Evolutionary conservation across 2,888 invertebrate species (phyloP).

Genomic region (Xylocampa areola): DNA sequence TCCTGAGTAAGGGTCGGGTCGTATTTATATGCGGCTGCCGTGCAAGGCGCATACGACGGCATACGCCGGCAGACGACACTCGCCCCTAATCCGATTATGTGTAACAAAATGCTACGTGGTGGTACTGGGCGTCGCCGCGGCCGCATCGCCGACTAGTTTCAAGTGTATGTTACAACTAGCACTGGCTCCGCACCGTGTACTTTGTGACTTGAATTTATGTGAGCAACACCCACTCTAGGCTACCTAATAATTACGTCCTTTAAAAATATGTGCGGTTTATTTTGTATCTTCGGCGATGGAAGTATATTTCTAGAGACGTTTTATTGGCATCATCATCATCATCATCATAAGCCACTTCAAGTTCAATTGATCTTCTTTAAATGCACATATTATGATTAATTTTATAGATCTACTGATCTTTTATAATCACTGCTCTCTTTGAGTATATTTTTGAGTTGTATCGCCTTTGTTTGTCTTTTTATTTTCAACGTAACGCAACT

Average conservation of each 20-base stretch:
- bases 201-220: constrained; percentile 62
- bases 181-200: constrained; percentile 57
- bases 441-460: no score
- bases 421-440: no score
- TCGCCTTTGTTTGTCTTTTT: no score
- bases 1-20: constrained; percentile 69
- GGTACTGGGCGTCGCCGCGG: constrained; percentile 64
- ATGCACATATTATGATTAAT: no score
- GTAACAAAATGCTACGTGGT: constrained; percentile 85
- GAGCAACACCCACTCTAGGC: constrained; percentile 56
- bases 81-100: constrained; percentile 85
- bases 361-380: no score
- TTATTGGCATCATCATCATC: constrained; percentile 20
- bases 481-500: no score
- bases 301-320: neutral
- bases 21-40: constrained; percentile 79
- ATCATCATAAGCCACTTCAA: neutral
- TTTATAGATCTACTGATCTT: no score
- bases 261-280: constrained; percentile 31
- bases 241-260: constrained; percentile 59
- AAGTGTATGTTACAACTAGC: constrained; percentile 66
- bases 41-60: constrained; percentile 76
- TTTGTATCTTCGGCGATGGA: constrained; percentile 9
- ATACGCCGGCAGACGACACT: constrained; percentile 77
- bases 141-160: constrained; percentile 63